Evolutionary conservation across 1,140 invertebrate genomes (phyloP).

Genomic region (Cydia pomonella): DNA sequence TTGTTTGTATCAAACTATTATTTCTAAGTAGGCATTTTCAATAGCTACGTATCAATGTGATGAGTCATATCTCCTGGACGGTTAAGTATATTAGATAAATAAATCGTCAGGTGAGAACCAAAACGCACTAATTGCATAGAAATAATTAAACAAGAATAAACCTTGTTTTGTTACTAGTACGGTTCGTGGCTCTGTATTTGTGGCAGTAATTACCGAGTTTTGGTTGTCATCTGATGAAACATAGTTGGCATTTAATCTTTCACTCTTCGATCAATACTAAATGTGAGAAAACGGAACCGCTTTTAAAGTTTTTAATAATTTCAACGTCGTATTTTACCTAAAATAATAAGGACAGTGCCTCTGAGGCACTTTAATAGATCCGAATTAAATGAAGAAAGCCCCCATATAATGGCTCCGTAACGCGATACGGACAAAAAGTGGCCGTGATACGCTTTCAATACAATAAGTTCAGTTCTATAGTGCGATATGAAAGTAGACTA

Average conservation of each 20-base stretch:
- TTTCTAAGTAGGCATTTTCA: constrained; percentile 16
- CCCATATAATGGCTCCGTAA: background rate
- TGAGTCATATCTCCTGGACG: constrained; percentile 16
- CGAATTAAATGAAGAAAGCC: background rate
- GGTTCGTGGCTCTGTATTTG: too few species aligned
- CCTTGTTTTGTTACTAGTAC: too few species aligned
- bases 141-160: too few species aligned
- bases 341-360: too few species aligned
- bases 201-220: too few species aligned
- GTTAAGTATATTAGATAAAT: constrained; percentile 16
- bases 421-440: background rate
- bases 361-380: too few species aligned
- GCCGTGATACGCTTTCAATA: background rate
- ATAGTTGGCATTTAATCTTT: background rate
- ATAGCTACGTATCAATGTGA: constrained; percentile 10
- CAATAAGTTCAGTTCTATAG: too few species aligned
- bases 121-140: too few species aligned
- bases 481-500: too few species aligned
- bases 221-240: too few species aligned
- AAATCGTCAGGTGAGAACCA: too few species aligned
- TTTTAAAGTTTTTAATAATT: background rate
- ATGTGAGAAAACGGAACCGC: constrained; percentile 2
- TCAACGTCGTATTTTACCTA: too few species aligned
- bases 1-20: constrained; percentile 28
- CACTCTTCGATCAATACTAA: background rate